Percentiles rank a stretch among this genome's conserved stretches.
Conservation (phyloP, 1,140 invertebrate species). For the Triops cancriformis region DNA sequence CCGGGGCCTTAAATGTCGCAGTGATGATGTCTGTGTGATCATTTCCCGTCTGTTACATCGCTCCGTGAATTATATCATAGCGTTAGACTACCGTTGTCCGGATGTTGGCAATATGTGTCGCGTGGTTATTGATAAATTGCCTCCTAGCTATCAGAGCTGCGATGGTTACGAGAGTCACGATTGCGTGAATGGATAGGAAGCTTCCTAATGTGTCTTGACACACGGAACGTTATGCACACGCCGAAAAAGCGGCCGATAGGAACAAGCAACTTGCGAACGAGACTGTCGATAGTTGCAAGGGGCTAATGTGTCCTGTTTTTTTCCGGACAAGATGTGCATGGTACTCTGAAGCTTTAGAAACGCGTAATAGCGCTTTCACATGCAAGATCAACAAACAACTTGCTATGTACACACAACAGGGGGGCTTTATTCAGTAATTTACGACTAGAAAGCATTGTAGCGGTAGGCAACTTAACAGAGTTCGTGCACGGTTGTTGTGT, state of each 20-base stretch:
- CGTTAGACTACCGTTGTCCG: background rate
- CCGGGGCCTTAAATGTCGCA: background rate
- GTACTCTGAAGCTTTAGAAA: background rate
- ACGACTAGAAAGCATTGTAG: background rate
- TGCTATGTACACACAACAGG: background rate
- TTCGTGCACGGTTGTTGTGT: background rate
- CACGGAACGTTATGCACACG: no score
- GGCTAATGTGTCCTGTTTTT: background rate
- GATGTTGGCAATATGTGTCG: background rate
- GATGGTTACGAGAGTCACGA: background rate
- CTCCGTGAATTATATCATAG: background rate
- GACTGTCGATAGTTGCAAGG: background rate
- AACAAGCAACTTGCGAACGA: background rate
- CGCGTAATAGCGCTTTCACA: background rate
- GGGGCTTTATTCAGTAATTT: background rate
- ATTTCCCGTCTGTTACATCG: background rate
- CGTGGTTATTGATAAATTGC: background rate
- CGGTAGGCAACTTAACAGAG: background rate
- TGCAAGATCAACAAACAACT: conserved; percentile 6
- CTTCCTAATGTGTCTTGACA: background rate
- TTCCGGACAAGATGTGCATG: background rate
- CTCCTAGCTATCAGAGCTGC: background rate
- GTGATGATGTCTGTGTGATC: background rate
- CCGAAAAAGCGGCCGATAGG: background rate
- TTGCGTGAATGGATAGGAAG: background rate